Evolutionary conservation across 2,888 invertebrate species (phyloP).

Genomic region (Xanthia icteritia): DNA sequence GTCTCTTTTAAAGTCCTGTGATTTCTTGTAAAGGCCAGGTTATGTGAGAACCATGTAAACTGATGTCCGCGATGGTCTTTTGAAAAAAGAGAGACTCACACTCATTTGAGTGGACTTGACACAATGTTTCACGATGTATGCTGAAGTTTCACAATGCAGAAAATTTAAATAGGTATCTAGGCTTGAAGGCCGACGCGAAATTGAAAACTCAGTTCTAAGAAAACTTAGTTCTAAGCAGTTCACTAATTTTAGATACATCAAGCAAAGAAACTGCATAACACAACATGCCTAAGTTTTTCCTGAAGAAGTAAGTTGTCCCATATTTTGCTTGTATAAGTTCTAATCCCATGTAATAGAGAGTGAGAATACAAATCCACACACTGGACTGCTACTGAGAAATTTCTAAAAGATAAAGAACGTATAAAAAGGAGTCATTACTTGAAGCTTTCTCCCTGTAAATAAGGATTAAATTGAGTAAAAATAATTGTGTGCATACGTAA

Average conservation of each 20-base stretch:
- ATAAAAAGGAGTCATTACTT: not conserved
- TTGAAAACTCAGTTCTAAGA: constrained; percentile 10
- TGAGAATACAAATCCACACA: not conserved
- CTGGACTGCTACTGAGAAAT: not conserved
- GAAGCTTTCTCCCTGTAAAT: constrained; percentile 8
- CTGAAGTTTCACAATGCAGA: constrained; percentile 14
- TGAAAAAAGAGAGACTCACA: not conserved
- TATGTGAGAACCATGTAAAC: not conserved
- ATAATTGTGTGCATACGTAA: constrained; percentile 1
- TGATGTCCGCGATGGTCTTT: no score
- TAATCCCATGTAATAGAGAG: no score
- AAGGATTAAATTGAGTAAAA: not conserved
- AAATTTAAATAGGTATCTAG: constrained; percentile 47
- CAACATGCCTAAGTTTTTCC: no score
- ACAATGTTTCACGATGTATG: constrained; percentile 42
- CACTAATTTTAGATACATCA: not conserved
- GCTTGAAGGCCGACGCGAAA: constrained; percentile 8
- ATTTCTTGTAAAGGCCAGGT: not conserved
- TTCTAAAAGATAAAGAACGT: not conserved
- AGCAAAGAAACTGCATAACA: not conserved
- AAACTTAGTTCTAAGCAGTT: constrained; percentile 8
- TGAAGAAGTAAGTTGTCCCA: not conserved
- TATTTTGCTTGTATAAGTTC: not conserved
- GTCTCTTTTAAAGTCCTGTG: not conserved
- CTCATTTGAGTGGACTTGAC: constrained; percentile 9